A percentile compares a stretch with the other conserved stretches of the same genome.
Conservation (phyloP, 2,888 invertebrate species). For the Stomorhina lunata region DNA sequence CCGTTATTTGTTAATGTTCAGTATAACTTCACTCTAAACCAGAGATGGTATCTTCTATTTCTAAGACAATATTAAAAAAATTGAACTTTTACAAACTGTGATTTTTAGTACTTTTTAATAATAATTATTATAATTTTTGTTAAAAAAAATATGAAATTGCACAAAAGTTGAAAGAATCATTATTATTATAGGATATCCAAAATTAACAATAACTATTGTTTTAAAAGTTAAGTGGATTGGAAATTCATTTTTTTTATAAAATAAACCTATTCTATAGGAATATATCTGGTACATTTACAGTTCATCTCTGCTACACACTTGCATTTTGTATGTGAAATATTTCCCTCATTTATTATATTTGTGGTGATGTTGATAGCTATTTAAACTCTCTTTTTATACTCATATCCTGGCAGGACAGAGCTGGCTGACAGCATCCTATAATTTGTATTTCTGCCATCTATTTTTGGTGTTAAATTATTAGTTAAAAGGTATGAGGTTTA, state of each 20-base stretch:
- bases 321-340: conserved; percentile 2
- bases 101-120: background rate
- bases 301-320: background rate
- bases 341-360: conserved; percentile 49
- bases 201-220: too few relatives aligned
- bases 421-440: conserved; percentile 14
- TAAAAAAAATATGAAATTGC: too few relatives aligned
- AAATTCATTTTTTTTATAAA: too few relatives aligned
- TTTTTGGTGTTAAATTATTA: conserved; percentile 44
- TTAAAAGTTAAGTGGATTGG: too few relatives aligned
- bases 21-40: background rate
- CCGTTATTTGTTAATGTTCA: conserved; percentile 56
- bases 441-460: conserved; percentile 16
- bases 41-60: background rate
- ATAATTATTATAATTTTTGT: too few relatives aligned
- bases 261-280: too few relatives aligned
- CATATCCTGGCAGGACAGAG: background rate
- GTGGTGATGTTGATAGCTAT: conserved; percentile 42
- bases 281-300: too few relatives aligned
- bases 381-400: conserved; percentile 11
- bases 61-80: too few relatives aligned
- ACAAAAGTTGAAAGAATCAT: too few relatives aligned
- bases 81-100: too few relatives aligned
- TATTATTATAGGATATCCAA: too few relatives aligned
- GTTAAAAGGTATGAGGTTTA: conserved; percentile 35